phyloP scores from a whole-genome alignment of 2,113 vertebrate genomes.

The Antechinus flavipes region DNA sequence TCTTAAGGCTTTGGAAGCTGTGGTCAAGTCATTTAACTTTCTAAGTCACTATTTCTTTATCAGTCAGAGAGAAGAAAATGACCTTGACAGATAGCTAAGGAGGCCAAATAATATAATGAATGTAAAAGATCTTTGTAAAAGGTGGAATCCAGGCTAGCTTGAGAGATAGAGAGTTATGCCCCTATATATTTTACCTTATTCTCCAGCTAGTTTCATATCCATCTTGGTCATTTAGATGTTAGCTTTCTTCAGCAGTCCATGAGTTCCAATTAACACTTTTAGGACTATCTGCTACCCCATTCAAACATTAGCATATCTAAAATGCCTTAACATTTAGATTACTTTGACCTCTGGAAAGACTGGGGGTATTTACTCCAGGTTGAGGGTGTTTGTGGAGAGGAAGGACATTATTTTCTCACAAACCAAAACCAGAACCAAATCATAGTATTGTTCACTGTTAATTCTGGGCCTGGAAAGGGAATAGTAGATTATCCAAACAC shows the following conservation, averaged over 20 bases:
- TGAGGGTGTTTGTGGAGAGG: background rate
- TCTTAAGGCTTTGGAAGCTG: background rate
- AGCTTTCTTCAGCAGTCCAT: background rate
- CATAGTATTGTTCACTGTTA: background rate
- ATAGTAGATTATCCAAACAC: background rate
- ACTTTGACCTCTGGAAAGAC: background rate
- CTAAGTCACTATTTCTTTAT: background rate
- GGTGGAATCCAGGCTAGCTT: background rate
- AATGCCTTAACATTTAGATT: background rate
- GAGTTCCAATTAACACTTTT: background rate
- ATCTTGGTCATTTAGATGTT: background rate
- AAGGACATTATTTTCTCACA: background rate
- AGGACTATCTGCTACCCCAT: background rate
- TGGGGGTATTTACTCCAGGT: background rate
- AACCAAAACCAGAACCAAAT: background rate
- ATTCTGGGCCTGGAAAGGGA: background rate
- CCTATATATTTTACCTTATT: background rate
- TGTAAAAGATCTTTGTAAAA: background rate
- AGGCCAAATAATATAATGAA: background rate
- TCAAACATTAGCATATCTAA: background rate
- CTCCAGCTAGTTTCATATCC: background rate
- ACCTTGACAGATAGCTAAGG: background rate
- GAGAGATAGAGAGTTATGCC: background rate
- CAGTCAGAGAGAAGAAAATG: background rate
- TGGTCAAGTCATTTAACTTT: background rate